A percentile compares a stretch with the other conserved stretches of the same genome.
phyloP scores from a whole-genome alignment of 2,888 invertebrate genomes.

The Thera obeliscata region DNA sequence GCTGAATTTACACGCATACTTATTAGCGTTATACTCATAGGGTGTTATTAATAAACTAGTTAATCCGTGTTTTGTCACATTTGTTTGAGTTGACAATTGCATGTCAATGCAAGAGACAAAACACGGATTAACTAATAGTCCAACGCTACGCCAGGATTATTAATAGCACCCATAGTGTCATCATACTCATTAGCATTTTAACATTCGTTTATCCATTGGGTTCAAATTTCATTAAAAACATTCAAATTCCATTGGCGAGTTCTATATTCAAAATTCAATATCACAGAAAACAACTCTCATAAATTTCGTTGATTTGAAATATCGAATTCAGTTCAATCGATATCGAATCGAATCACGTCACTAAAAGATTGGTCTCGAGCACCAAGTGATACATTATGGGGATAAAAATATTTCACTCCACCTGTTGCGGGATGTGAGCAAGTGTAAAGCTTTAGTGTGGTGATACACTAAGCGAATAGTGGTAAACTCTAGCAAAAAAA shows the following conservation, averaged over 20 bases:
- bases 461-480: slow-evolving; percentile 11
- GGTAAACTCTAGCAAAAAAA: too few relatives aligned
- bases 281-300: slow-evolving; percentile 13
- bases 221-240: background rate
- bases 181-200: too few relatives aligned
- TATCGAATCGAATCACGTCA: slow-evolving; percentile 59
- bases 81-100: too few relatives aligned
- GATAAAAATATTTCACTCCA: slow-evolving; percentile 78
- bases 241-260: background rate
- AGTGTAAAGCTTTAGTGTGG: slow-evolving; percentile 51
- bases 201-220: too few relatives aligned
- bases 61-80: too few relatives aligned
- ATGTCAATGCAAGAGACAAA: too few relatives aligned
- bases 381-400: slow-evolving; percentile 74
- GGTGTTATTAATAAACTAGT: too few relatives aligned
- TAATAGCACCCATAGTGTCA: too few relatives aligned
- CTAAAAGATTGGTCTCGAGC: slow-evolving; percentile 62
- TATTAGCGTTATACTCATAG: too few relatives aligned
- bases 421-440: slow-evolving; percentile 75
- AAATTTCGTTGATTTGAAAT: slow-evolving; percentile 29
- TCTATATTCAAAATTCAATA: slow-evolving; percentile 9
- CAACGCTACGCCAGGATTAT: too few relatives aligned
- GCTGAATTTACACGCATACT: too few relatives aligned
- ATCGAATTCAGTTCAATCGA: slow-evolving; percentile 52
- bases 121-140: too few relatives aligned